Base-by-base conservation (phyloP, 2,113 vertebrate genomes). In the Corythornis madagascariensis region DNA sequence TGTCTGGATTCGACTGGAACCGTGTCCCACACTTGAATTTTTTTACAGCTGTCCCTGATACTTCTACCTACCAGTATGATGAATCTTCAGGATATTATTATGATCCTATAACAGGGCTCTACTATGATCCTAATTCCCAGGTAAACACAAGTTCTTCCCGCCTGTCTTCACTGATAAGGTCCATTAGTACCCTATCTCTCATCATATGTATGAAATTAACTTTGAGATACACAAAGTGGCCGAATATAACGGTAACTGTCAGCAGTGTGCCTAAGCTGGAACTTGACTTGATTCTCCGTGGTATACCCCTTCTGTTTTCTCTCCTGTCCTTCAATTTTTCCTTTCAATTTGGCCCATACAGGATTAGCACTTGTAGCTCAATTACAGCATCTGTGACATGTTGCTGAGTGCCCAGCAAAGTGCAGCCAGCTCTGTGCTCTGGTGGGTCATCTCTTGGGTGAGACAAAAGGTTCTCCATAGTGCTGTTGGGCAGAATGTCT, bases 81-180 rank as follows among this genome's bases (percentile, higher is more conserved):
- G 99, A 99, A 80, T 98, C 99, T 73, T 99, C 99, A 80, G 99
- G 99, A 74, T 99, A 99, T 96, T 99, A 99, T 90, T 99, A 99
- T 75, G 99, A 99, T 97, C 98, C 99, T 77, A 95, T 98, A 83
- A 99, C 98, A 88, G 98, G 99, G 55, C 98, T 99, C 22, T 99
- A 99, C 96, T 99, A 99, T 90, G 99, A 99, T 95, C 98, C 99
- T 69, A 99, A 98, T 95, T 99, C 99, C 18, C 99, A 99, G 95
- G 99, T 99, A 98, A 97, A 87, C 60, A 24, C 29, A 77, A 48
- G 78, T 42, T 89, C 64, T 94, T 91, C 78, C 67, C 73, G 45
- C 47, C 47, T 64, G 16, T 29, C n/a, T 42, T 88, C 71, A 89
- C 50, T 86, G 55, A 88, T 83, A 69, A 31, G 38, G 53, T 89